phyloP scores from a whole-genome alignment of 1,140 invertebrate species.

The Drosophila lini region DNA sequence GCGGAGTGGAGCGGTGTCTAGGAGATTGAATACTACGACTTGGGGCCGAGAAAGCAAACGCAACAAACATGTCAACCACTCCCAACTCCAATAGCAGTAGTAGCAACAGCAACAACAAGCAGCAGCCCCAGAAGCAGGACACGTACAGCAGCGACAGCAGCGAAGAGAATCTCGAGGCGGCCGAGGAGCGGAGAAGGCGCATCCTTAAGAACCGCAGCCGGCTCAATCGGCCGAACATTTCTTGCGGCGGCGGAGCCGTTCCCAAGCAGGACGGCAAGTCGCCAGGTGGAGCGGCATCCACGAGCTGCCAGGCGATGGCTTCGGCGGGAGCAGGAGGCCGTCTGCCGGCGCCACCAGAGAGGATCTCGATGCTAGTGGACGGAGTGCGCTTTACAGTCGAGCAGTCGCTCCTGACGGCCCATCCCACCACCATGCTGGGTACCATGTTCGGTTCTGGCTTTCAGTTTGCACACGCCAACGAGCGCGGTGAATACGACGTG shows the following conservation, averaged over 20 bases:
- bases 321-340: constrained; percentile 35
- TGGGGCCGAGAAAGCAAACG: constrained; percentile 16
- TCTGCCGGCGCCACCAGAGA: constrained; percentile 54
- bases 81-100: constrained; percentile 75
- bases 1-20: constrained; percentile 3
- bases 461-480: constrained; percentile 97
- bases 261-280: constrained; percentile 63
- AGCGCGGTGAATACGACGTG: constrained; percentile 98
- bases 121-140: constrained; percentile 62
- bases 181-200: constrained; percentile 86
- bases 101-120: constrained; percentile 65
- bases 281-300: constrained; percentile 19
- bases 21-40: constrained; percentile 6
- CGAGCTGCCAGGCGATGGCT: constrained; percentile 35
- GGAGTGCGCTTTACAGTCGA: constrained; percentile 96
- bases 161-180: constrained; percentile 88
- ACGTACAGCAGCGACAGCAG: constrained; percentile 88
- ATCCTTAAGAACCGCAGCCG: constrained; percentile 87
- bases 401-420: constrained; percentile 94
- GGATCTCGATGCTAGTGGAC: constrained; percentile 96
- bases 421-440: constrained; percentile 97
- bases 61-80: constrained; percentile 78
- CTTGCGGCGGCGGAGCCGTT: constrained; percentile 59
- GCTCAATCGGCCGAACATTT: constrained; percentile 44
- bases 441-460: constrained; percentile 98